A percentile compares a stretch with the other conserved stretches of the same genome.
phyloP scores from a whole-genome alignment of 1,140 invertebrate species.

The Drosophila ironensis region DNA sequence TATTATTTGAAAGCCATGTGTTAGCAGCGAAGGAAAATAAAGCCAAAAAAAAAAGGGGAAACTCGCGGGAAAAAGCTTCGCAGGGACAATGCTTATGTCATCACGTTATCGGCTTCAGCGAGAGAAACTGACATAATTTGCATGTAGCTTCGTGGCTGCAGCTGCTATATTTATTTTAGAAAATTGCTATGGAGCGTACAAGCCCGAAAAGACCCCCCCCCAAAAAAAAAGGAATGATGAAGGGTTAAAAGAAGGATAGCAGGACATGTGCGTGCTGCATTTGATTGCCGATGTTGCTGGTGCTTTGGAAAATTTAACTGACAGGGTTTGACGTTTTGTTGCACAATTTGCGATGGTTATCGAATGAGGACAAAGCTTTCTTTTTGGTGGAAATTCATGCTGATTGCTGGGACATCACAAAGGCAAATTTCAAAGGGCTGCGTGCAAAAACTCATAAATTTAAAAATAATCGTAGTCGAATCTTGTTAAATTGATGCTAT shows the following conservation, averaged over 20 bases:
- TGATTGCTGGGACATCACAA: conserved; percentile 13
- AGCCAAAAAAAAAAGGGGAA: not conserved
- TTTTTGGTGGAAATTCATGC: conserved; percentile 17
- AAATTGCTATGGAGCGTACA: conserved; percentile 52
- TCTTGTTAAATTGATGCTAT: not conserved
- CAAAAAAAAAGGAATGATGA: not conserved
- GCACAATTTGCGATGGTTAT: conserved; percentile 40
- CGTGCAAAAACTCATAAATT: too few species aligned
- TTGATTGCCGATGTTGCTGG: conserved; percentile 11
- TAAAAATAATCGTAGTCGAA: too few species aligned
- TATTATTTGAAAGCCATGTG: conserved; percentile 74
- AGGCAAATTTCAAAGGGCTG: not conserved
- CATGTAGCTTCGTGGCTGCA: conserved; percentile 49
- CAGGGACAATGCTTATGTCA: conserved; percentile 65
- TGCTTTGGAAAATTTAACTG: conserved; percentile 21
- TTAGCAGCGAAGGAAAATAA: conserved; percentile 3
- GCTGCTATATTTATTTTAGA: conserved; percentile 68
- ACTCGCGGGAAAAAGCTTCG: conserved; percentile 1
- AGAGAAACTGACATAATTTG: conserved; percentile 67
- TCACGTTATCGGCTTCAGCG: conserved; percentile 58
- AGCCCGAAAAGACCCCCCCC: too few species aligned
- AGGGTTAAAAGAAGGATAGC: conserved; percentile 5
- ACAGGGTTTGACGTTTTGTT: conserved; percentile 40
- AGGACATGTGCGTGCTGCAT: conserved; percentile 52
- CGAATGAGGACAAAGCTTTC: conserved; percentile 26